Base-by-base conservation (phyloP, 53 echinoderm and acorn worm genomes). In the Actinopyga echinites region DNA sequence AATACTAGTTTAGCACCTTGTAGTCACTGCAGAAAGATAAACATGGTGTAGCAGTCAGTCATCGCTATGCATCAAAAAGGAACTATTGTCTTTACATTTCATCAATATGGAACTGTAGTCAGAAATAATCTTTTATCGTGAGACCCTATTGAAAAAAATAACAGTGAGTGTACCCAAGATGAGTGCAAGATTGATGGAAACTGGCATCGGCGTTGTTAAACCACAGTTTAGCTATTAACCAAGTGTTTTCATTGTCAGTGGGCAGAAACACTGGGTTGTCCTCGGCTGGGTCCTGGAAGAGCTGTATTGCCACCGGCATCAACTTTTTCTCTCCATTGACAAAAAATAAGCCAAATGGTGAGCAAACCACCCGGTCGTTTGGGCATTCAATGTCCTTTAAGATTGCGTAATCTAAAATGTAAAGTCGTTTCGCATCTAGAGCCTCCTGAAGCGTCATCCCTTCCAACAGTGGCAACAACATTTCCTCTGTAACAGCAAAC, bases 231-330 rank as follows among this genome's bases (percentile, higher is more conserved):
- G 92, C 95, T 4, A 93, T 69, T 40, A 95, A 75, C 95, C 95
- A 95, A 7, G 90, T 90, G 84, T 95, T 88, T 56, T 88, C 86
- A 0, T 83, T 83, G 40, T 95, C 95, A 4, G 92, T 83, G 0
- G 95, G 93, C 17, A 90, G 73, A 42, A 95, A 95, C 7, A 95
- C 95, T 71, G 95, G 95, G 42, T 95, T 95, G 37, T 91, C 69
- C 0, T 74, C 79, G 44, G 57, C 89, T 65, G 91, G 91, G 30
- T 89, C 83, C 12, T 86, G 95, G 61, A 83, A 80, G 30, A 95
- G 86, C 78, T 95, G 95, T 20, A 95, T 85, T 7, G 95, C 95
- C 0, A 95, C 87, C 0, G 95, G 95, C 33, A 95, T 25, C 1
- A 95, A 71, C 1, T 85, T 56, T 35, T 88, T 69, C 8, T 64